A percentile compares a stretch with the other conserved stretches of the same genome.
These are phyloP conservation scores for Nyctalus aviator DNA, from an alignment of 2,797 vertebrate genomes.

Conservation along the genomic window DNA sequence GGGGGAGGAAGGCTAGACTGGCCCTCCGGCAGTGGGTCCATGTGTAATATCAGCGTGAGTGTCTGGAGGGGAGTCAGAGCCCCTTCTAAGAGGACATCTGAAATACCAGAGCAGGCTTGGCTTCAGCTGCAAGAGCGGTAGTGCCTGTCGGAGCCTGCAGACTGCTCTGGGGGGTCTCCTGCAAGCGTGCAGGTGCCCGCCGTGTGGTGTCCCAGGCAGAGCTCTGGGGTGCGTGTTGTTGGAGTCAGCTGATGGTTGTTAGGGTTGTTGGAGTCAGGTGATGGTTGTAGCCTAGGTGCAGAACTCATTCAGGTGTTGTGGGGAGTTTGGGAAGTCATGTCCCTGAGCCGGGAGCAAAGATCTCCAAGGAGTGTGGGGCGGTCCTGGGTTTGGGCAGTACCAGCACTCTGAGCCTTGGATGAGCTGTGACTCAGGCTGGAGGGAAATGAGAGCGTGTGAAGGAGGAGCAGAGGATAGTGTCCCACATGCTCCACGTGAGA, in stretches of 20 bases:
- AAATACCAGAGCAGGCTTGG: not conserved
- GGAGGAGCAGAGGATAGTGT: not conserved
- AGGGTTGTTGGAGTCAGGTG: no score
- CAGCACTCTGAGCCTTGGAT: not conserved
- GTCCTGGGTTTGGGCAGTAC: fast-evolving
- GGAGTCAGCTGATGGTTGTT: not conserved
- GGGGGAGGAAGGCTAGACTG: not conserved
- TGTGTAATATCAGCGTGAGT: constrained; percentile 20
- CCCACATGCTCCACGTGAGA: not conserved
- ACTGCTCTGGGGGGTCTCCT: not conserved
- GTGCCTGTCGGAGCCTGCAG: not conserved
- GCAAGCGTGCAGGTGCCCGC: fast-evolving
- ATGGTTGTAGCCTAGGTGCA: no score
- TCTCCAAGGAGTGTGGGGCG: not conserved
- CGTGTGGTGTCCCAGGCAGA: fast-evolving
- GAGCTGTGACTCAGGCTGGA: not conserved
- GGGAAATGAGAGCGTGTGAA: not conserved
- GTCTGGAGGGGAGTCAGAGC: constrained; percentile 22
- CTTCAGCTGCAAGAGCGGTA: not conserved
- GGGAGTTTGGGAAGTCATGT: no score
- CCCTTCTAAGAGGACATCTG: not conserved
- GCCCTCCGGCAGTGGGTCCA: not conserved
- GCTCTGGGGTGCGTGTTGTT: not conserved
- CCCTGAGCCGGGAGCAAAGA: not conserved
- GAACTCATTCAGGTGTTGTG: fast-evolving